A percentile compares a stretch with the other conserved stretches of the same genome.
Evolutionary conservation across 2,113 vertebrate genomes (phyloP).

Genomic region (Otis tarda): DNA sequence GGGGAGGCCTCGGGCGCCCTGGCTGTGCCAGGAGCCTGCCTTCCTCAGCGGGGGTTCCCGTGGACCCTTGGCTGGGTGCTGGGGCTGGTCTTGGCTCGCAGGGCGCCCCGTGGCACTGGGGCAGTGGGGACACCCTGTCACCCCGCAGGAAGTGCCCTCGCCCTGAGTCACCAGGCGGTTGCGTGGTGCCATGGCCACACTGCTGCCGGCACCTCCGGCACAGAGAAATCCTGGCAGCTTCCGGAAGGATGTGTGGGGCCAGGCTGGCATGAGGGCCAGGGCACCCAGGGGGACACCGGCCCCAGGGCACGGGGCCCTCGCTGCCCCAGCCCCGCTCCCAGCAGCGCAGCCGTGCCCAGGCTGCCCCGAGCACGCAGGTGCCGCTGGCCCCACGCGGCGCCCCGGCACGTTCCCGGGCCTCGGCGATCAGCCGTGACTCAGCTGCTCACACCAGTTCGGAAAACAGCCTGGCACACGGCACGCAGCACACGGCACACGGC

Average conservation of each 20-base stretch:
- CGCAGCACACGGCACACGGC: background rate
- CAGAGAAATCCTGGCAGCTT: background rate
- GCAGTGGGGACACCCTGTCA: background rate
- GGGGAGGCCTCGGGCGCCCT: background rate
- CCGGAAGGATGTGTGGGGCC: background rate
- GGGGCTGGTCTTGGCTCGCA: background rate
- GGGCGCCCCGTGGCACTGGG: background rate
- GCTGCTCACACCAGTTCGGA: conserved; percentile 18
- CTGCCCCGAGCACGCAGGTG: background rate
- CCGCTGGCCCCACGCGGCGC: background rate
- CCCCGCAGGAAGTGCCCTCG: background rate
- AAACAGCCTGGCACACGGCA: conserved; percentile 12
- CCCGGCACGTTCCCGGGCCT: background rate
- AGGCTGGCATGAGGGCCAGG: background rate
- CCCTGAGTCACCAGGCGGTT: background rate
- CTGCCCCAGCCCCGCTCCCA: background rate
- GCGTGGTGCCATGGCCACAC: fast-evolving
- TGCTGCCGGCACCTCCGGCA: background rate
- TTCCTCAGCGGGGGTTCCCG: background rate
- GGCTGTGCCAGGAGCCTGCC: background rate
- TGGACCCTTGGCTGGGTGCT: fast-evolving
- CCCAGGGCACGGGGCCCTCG: fast-evolving
- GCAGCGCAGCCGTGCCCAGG: background rate
- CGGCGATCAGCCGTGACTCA: conserved; percentile 59
- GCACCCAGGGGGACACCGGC: fast-evolving